Evolutionary conservation across 2,113 vertebrate species (phyloP).

Genomic region (Calyptommatus sinebrachiatus): DNA sequence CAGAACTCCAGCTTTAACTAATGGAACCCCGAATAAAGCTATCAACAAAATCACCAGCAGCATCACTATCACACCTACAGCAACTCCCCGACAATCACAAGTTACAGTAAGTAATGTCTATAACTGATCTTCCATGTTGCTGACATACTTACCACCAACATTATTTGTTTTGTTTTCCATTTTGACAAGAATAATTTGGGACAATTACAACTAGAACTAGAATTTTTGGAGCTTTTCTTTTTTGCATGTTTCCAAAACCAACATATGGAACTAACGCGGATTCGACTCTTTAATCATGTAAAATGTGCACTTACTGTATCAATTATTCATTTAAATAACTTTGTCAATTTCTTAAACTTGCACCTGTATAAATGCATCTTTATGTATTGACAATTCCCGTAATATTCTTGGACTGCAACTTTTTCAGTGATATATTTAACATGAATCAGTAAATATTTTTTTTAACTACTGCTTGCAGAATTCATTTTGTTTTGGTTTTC

Average conservation of each 20-base stretch:
- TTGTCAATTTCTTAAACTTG: constrained; percentile 82
- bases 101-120: constrained; percentile 99
- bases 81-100: constrained; percentile 90
- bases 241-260: constrained; percentile 81
- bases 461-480: constrained; percentile 75
- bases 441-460: constrained; percentile 81
- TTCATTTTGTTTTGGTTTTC: constrained; percentile 71
- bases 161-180: constrained; percentile 58
- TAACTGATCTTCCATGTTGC: constrained; percentile 78
- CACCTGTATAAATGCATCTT: constrained; percentile 85
- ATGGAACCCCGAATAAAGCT: constrained; percentile 80
- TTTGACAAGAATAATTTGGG: constrained; percentile 67
- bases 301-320: constrained; percentile 92
- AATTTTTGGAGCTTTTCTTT: constrained; percentile 69
- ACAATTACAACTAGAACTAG: constrained; percentile 61
- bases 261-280: constrained; percentile 69
- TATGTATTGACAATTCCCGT: constrained; percentile 81
- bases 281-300: constrained; percentile 78
- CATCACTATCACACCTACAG: constrained; percentile 95
- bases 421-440: constrained; percentile 78
- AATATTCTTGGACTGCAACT: constrained; percentile 77
- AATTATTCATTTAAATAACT: constrained; percentile 80
- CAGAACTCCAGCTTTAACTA: constrained; percentile 82
- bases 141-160: constrained; percentile 70
- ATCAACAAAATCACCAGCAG: constrained; percentile 96